Evolutionary conservation across 2,113 vertebrate genomes (phyloP).

Genomic region (Vireo altiloquus): DNA sequence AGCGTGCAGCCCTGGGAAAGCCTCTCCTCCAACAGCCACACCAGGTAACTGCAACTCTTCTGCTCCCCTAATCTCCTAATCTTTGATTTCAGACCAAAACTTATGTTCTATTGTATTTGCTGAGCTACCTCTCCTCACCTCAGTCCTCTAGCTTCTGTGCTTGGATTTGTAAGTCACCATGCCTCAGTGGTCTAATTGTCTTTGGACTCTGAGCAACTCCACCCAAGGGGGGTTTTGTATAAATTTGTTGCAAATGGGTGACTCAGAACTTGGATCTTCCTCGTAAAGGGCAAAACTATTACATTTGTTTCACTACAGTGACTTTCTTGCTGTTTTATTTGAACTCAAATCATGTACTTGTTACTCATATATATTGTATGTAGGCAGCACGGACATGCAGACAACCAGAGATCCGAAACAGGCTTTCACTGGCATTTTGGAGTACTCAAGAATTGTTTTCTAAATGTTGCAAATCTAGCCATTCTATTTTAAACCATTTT

Average conservation of each 20-base stretch:
- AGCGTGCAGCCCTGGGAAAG: slow-evolving; percentile 86
- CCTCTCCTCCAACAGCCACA: slow-evolving; percentile 87
- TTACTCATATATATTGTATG: background rate
- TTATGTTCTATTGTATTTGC: background rate
- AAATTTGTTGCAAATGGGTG: background rate
- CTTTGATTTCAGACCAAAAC: background rate
- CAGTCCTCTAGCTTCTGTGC: background rate
- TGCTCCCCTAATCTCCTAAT: background rate
- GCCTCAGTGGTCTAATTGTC: background rate
- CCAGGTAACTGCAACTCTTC: slow-evolving; percentile 73
- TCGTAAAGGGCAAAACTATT: background rate
- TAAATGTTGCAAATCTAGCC: background rate
- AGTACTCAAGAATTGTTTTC: background rate
- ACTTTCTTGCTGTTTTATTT: background rate
- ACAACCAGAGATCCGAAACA: background rate
- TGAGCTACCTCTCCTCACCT: background rate
- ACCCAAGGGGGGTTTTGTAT: background rate
- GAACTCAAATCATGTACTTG: background rate
- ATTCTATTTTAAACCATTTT: background rate
- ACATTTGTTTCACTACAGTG: background rate
- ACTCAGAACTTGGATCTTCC: slow-evolving; percentile 12
- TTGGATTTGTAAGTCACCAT: background rate
- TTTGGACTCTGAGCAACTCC: background rate
- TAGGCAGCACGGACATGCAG: accelerated
- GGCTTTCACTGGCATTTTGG: background rate